Evolutionary conservation across 2,113 vertebrate genomes (phyloP), one percentile per base, ranked within the genome.

Genomic region (Petrocephalus microphthalmus): DNA sequence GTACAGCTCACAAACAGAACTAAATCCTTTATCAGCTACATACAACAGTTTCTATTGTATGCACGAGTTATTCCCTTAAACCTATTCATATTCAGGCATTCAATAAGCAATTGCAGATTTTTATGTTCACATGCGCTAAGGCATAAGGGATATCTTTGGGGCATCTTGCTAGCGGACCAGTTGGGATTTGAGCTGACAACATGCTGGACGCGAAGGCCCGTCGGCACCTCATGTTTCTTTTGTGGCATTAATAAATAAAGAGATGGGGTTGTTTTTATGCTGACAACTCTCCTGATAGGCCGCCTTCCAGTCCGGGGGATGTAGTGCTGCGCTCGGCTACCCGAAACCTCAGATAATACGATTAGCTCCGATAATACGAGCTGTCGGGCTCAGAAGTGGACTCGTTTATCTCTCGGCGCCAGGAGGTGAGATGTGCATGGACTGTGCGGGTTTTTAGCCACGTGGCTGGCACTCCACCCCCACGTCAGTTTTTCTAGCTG

Each of bases 211-310:
- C 81, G 37, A 83, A 10, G 81, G 20, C 81, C 20, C 19, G 45
- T 42, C 1, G 37, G 42, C 45, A 49, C 81, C 22, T 83, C 15
- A 47, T 49, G 45, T 83, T 83, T 83, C 81, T 22, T 83, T 83
- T 22, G 45, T 49, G 45, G 42, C 42, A 83, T 83, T 83, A 83
- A 83, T 83, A 83, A 83, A 83, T 83, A 83, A 83, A 83, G 19
- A 83, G 20, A 83, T 49, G 42, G 22, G 81, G 42, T 49, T 83
- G 42, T 83, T 37, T 83, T 83, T 49, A 83, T 83, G 37, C 81
- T 83, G 81, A 47, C 42, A 47, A 11, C 19, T 83, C 81, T 83
- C 45, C 19, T 20, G 81, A 83, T 47, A 85, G 84, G 52, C 84
- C n/a, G 25, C 22, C 17, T 85, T 54, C 52, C 84, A 85, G 84